Evolutionary conservation across 2,797 vertebrate species (phyloP).

Genomic region (Scomberomorus guttatus): DNA sequence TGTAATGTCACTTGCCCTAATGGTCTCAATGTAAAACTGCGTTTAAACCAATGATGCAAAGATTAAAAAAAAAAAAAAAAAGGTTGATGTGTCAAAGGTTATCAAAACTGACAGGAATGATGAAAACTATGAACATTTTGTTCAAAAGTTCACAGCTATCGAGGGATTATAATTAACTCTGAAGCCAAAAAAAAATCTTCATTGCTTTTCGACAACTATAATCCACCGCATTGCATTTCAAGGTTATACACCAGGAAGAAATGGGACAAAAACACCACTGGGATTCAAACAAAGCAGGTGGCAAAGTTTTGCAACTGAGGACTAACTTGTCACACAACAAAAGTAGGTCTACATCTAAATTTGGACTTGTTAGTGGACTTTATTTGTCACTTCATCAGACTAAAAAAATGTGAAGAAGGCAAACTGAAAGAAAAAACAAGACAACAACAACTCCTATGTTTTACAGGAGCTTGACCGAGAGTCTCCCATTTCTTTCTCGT

Average conservation of each 20-base stretch:
- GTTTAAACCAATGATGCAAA: neutral
- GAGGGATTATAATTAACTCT: conserved; percentile 4
- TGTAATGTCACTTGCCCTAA: neutral
- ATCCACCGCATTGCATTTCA: conserved; percentile 17
- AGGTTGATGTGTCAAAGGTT: neutral
- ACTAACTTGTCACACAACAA: conserved; percentile 22
- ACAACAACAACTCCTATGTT: neutral
- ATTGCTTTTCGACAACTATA: neutral
- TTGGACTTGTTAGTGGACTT: conserved; percentile 5
- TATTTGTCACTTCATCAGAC: conserved; percentile 5
- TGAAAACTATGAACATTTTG: no score
- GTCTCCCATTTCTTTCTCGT: no score
- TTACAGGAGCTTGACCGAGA: neutral
- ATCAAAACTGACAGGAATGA: neutral
- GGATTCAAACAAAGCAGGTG: conserved; percentile 33
- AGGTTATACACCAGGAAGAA: conserved; percentile 33
- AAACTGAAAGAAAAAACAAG: neutral
- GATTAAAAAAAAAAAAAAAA: neutral
- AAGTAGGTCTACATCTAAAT: conserved; percentile 10
- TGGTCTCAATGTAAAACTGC: neutral
- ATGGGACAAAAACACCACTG: conserved; percentile 26
- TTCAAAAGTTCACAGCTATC: neutral
- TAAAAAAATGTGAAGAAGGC: neutral
- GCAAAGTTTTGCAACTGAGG: neutral
- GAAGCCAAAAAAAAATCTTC: neutral